Evolutionary conservation across 2,113 vertebrate genomes (phyloP).

Genomic region (Myodes glareolus): DNA sequence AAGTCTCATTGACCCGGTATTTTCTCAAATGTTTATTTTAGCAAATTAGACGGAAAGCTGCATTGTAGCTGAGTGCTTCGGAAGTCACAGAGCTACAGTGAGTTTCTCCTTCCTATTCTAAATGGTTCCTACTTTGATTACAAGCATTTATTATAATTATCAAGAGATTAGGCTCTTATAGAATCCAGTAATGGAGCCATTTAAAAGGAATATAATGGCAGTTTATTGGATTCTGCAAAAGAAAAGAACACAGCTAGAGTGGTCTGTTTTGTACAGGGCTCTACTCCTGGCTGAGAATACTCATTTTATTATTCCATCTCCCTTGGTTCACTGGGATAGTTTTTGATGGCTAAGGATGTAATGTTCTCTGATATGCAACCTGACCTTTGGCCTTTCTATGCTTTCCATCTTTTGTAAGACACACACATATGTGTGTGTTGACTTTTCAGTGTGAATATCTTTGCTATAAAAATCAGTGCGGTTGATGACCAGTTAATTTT

Average conservation of each 20-base stretch:
- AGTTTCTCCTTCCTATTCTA: conserved; percentile 86
- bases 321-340: conserved; percentile 66
- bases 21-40: conserved; percentile 82
- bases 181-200: conserved; percentile 92
- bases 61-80: conserved; percentile 79
- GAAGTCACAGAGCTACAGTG: conserved; percentile 84
- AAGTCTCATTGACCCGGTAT: conserved; percentile 78
- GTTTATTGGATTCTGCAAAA: conserved; percentile 94
- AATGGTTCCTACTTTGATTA: conserved; percentile 94
- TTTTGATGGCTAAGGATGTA: conserved; percentile 59
- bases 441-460: background rate
- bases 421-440: background rate
- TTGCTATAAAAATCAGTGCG: background rate
- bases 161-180: conserved; percentile 89
- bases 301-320: conserved; percentile 80
- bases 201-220: conserved; percentile 93
- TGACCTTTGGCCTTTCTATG: conserved; percentile 28
- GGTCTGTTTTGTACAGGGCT: conserved; percentile 83
- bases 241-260: conserved; percentile 85
- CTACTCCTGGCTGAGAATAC: conserved; percentile 76
- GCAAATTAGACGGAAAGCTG: conserved; percentile 77
- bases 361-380: conserved; percentile 18
- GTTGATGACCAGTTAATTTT: background rate
- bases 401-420: conserved; percentile 8
- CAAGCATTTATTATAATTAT: conserved; percentile 97